Percentiles rank a stretch among this genome's conserved stretches.
Evolutionary conservation across 2,113 vertebrate species (phyloP).

Genomic region (Nettapus auritus): DNA sequence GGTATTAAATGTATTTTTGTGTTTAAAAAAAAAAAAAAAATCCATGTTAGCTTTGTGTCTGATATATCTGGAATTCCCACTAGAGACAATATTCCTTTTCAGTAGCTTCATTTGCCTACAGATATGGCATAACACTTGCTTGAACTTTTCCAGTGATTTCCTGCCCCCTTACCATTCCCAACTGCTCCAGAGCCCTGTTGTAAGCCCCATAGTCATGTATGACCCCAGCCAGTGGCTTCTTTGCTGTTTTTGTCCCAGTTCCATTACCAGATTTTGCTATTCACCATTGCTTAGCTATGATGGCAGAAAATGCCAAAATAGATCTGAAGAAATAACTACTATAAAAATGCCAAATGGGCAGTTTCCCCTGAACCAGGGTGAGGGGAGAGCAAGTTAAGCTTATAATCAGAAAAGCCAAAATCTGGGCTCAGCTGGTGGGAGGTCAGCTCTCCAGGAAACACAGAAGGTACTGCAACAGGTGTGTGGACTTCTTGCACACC

Average conservation of each 20-base stretch:
- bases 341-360: not conserved
- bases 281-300: not conserved
- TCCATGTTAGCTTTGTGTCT: not conserved
- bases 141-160: not conserved
- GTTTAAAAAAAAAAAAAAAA: not conserved
- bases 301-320: not conserved
- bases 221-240: not conserved
- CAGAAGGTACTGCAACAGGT: not conserved
- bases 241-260: not conserved
- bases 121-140: not conserved
- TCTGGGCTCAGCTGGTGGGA: not conserved
- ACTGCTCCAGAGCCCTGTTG: not conserved
- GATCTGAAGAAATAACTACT: not conserved
- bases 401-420: not conserved
- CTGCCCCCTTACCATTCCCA: not conserved
- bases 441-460: not conserved
- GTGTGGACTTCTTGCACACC: not conserved
- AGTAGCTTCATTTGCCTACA: not conserved
- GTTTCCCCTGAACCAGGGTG: accelerated
- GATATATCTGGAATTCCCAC: not conserved
- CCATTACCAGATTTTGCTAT: not conserved
- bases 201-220: not conserved
- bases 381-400: not conserved
- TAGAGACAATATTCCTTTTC: not conserved
- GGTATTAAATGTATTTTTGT: not conserved